Percentiles rank a stretch among this genome's conserved stretches.
Evolutionary conservation across 2,797 vertebrate genomes (phyloP).

Genomic region (Phaenicophaeus curvirostris): DNA sequence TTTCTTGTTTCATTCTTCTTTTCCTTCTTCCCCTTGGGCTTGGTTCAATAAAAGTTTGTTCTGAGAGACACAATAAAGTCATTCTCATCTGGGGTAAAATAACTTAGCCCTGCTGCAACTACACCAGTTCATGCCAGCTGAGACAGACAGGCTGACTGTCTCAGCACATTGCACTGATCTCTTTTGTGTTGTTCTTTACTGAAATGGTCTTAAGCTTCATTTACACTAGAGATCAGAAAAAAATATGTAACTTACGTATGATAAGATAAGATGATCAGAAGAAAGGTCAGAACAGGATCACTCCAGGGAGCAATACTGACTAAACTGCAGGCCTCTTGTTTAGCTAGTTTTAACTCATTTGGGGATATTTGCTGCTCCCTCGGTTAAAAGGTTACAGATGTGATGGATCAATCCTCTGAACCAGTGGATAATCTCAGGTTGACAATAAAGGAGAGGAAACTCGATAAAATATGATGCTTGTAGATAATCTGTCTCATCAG

Average conservation of each 20-base stretch:
- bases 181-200: background rate
- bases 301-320: background rate
- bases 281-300: background rate
- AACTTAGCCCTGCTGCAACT: background rate
- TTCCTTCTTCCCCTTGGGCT: slow-evolving; percentile 8
- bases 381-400: background rate
- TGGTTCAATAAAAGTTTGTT: slow-evolving; percentile 40
- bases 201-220: background rate
- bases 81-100: slow-evolving; percentile 41
- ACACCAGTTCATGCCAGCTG: slow-evolving; percentile 7
- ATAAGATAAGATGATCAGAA: background rate
- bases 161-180: background rate
- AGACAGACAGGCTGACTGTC: background rate
- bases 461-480: background rate
- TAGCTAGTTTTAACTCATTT: background rate
- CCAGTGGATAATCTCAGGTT: background rate
- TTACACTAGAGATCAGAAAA: background rate
- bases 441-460: background rate
- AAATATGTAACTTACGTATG: rapidly evolving
- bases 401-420: background rate
- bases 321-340: background rate
- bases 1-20: background rate
- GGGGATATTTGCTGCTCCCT: background rate
- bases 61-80: slow-evolving; percentile 21
- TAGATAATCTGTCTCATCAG: background rate